Percentiles rank a stretch among this genome's conserved stretches.
phyloP scores from a whole-genome alignment of 1,140 invertebrate genomes.

The Dreissena polymorpha region DNA sequence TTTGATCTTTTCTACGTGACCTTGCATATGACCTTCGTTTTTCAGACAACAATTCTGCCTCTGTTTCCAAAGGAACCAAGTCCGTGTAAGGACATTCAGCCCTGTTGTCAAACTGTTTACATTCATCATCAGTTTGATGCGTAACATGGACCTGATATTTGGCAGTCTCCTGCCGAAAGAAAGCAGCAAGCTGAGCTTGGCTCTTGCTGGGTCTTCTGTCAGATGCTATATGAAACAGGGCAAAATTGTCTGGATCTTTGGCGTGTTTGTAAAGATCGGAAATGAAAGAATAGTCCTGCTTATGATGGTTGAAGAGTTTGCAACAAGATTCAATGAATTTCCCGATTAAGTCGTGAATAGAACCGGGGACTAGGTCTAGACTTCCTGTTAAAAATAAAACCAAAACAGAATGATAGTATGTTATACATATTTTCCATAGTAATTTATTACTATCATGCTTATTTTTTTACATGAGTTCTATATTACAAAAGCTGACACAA shows the following conservation, averaged over 20 bases:
- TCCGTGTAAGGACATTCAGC: too few species aligned
- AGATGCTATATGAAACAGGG: neutral
- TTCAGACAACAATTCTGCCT: slow-evolving; percentile 6
- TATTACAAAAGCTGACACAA: neutral
- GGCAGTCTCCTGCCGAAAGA: too few species aligned
- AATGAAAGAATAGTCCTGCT: neutral
- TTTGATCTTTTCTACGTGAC: neutral
- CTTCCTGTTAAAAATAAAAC: slow-evolving; percentile 14
- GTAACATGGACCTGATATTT: too few species aligned
- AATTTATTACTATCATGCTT: too few species aligned
- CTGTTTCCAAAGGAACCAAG: neutral
- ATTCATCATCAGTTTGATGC: neutral
- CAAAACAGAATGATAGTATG: neutral
- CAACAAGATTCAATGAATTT: slow-evolving; percentile 33
- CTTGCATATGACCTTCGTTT: slow-evolving; percentile 8
- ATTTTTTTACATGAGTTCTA: too few species aligned
- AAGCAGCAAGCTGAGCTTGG: too few species aligned
- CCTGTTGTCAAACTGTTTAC: neutral
- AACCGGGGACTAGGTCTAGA: slow-evolving; percentile 36
- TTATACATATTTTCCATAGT: too few species aligned
- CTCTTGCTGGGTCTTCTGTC: neutral
- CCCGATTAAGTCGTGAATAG: slow-evolving; percentile 47
- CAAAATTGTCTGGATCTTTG: slow-evolving; percentile 1
- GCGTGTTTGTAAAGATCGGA: neutral
- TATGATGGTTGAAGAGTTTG: slow-evolving; percentile 38